Percentiles rank a stretch among this genome's conserved stretches.
These are phyloP conservation scores for Hirtodrosophila histrioides DNA, from an alignment of 2,888 invertebrate genomes.

Conservation along the genomic window DNA sequence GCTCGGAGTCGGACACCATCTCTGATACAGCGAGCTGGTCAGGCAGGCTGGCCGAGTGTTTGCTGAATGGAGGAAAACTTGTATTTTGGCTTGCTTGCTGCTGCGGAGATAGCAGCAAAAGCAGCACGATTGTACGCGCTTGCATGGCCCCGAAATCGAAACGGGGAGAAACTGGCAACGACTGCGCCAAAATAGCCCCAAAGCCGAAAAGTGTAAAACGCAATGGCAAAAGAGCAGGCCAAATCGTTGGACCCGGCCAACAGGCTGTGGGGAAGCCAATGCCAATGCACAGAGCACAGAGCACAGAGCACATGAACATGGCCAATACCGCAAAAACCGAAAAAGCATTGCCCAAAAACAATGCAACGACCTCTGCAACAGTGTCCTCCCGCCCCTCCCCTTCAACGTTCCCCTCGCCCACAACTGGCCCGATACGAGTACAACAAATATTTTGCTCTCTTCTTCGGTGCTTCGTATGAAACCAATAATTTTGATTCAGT, in stretches of 20 bases:
- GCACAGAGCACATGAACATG: conserved; percentile 50
- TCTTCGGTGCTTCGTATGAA: conserved; percentile 64
- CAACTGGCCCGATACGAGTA: neutral
- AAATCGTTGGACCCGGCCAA: conserved; percentile 26
- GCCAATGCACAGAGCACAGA: conserved; percentile 41
- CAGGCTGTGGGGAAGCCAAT: conserved; percentile 39
- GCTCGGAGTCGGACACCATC: conserved; percentile 54
- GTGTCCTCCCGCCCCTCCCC: neutral
- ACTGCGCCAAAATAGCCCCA: conserved; percentile 44
- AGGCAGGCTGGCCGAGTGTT: conserved; percentile 29
- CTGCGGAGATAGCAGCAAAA: conserved; percentile 48
- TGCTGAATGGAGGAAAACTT: conserved; percentile 65
- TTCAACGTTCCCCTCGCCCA: neutral
- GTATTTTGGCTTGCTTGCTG: conserved; percentile 49
- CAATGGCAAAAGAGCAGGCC: conserved; percentile 62
- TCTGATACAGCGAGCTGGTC: conserved; percentile 50
- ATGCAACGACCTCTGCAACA: conserved; percentile 63
- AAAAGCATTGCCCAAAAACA: conserved; percentile 63
- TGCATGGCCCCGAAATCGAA: conserved; percentile 19
- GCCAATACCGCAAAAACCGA: conserved; percentile 33
- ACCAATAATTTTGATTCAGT: conserved; percentile 85
- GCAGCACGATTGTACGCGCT: conserved; percentile 34
- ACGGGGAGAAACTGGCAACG: conserved; percentile 12
- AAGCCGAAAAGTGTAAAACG: conserved; percentile 67
- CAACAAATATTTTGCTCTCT: conserved; percentile 33